A percentile compares a stretch with the other conserved stretches of the same genome.
Conservation (phyloP, 2,113 vertebrate species). For the Ochotona princeps region DNA sequence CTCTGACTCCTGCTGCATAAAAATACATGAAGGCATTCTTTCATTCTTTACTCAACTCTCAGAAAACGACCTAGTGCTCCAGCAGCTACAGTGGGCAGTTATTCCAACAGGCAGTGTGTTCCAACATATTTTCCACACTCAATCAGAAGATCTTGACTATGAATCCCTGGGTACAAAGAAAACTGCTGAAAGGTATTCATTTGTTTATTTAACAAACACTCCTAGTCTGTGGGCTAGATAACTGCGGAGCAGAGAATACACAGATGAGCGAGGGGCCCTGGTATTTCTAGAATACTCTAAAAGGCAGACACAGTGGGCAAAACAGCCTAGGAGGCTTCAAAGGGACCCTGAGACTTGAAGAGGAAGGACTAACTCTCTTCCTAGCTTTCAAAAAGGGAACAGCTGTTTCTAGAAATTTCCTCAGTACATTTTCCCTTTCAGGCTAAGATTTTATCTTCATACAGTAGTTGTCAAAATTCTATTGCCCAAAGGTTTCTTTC, state of each 20-base stretch:
- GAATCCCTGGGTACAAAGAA: background rate
- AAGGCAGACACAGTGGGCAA: background rate
- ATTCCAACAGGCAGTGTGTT: background rate
- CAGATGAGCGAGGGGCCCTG: background rate
- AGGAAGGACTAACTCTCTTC: background rate
- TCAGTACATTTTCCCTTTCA: background rate
- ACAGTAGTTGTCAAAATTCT: background rate
- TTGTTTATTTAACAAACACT: background rate
- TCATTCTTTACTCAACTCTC: constrained; percentile 1
- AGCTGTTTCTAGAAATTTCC: constrained; percentile 24
- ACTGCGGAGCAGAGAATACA: background rate
- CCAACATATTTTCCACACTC: background rate
- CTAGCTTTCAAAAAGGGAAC: background rate
- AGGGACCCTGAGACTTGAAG: background rate
- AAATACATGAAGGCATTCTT: constrained; percentile 39
- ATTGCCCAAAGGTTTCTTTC: background rate
- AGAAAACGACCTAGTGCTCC: background rate
- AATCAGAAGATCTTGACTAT: background rate
- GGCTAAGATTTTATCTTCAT: background rate
- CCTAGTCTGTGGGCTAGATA: background rate
- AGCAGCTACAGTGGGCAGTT: background rate
- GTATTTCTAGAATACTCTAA: background rate
- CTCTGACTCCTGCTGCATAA: background rate
- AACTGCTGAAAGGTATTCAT: background rate
- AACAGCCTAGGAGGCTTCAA: background rate